These are phyloP conservation scores for Macrocentrus cingulum DNA, from an alignment of 1,140 invertebrate species.

Conservation along the genomic window DNA sequence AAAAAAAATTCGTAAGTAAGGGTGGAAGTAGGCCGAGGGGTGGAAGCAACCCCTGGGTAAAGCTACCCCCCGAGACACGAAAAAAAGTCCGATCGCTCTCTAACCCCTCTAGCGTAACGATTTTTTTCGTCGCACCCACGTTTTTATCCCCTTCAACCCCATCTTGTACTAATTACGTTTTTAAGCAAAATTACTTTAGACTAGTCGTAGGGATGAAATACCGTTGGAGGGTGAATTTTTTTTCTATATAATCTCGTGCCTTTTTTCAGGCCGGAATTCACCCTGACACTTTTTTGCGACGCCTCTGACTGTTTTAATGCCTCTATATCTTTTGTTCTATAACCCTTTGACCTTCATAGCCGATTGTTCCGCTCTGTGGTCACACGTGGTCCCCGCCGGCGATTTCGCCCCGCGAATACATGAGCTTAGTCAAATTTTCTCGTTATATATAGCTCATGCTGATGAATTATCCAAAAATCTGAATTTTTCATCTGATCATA, in stretches of 20 bases:
- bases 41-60: slow-evolving; percentile 21
- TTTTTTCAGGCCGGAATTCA: slow-evolving; percentile 24
- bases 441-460: too few relatives aligned
- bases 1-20: neutral
- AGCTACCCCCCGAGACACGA: slow-evolving; percentile 26
- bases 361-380: neutral
- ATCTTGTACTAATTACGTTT: slow-evolving; percentile 56
- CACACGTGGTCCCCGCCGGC: too few relatives aligned
- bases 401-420: too few relatives aligned
- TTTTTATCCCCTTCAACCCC: slow-evolving; percentile 23
- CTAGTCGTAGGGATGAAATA: slow-evolving; percentile 26
- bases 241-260: slow-evolving; percentile 8
- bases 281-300: slow-evolving; percentile 25
- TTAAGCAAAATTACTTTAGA: slow-evolving; percentile 53
- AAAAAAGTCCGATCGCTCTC: slow-evolving; percentile 23
- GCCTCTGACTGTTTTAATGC: too few relatives aligned
- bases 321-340: neutral
- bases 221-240: slow-evolving; percentile 22
- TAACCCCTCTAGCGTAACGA: slow-evolving; percentile 32
- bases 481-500: too few relatives aligned
- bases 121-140: slow-evolving; percentile 29
- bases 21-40: slow-evolving; percentile 12
- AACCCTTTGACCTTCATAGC: neutral
- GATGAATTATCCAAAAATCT: too few relatives aligned
- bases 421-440: too few relatives aligned